Conservation (phyloP, 1,140 invertebrate genomes). For the Araneus ventricosus region DNA sequence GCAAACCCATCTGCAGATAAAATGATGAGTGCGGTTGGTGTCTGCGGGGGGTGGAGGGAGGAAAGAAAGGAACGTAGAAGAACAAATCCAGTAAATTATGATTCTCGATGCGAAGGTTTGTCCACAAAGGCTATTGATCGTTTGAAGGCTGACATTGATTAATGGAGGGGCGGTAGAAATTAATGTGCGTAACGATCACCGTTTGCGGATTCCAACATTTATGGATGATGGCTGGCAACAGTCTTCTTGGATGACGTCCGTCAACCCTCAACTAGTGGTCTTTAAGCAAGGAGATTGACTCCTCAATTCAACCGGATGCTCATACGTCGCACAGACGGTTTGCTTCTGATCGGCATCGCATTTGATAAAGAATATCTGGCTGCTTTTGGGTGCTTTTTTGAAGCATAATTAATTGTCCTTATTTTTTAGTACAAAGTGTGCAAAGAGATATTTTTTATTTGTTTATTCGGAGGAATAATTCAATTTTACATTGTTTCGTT, state of each 20-base stretch:
- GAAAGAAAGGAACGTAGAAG: background rate
- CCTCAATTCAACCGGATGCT: slow-evolving; percentile 31
- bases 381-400: too few species aligned
- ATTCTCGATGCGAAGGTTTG: slow-evolving; percentile 68
- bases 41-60: background rate
- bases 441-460: too few species aligned
- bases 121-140: slow-evolving; percentile 73
- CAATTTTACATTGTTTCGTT: too few species aligned
- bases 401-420: too few species aligned
- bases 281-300: slow-evolving; percentile 64
- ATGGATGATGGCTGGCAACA: slow-evolving; percentile 67
- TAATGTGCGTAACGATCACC: slow-evolving; percentile 74
- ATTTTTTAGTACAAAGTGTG: too few species aligned
- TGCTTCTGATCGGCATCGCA: background rate
- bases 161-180: slow-evolving; percentile 67
- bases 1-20: slow-evolving; percentile 40
- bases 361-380: background rate
- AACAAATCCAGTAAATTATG: slow-evolving; percentile 72
- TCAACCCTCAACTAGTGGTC: slow-evolving; percentile 71
- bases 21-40: background rate
- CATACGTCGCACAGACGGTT: background rate
- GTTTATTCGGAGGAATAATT: too few species aligned
- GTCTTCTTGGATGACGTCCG: slow-evolving; percentile 63
- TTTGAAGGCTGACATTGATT: slow-evolving; percentile 70
- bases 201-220: slow-evolving; percentile 69